A percentile compares a stretch with the other conserved stretches of the same genome.
Conservation (phyloP, 2,113 vertebrate species). For the Anas platyrhynchos region DNA sequence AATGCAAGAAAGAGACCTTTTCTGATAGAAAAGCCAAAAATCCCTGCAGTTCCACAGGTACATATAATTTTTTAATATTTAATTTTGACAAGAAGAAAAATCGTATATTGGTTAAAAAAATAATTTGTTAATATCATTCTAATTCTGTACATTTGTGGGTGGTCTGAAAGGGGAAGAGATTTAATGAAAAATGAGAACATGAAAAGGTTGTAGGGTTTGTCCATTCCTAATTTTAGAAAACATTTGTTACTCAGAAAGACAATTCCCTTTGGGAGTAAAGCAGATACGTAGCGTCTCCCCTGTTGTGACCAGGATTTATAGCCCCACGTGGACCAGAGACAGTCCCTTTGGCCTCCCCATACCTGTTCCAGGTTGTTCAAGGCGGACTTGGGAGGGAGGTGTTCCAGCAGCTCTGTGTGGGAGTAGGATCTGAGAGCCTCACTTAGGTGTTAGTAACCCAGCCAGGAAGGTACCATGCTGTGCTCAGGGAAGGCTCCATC, state of each 20-base stretch:
- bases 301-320: neutral
- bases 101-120: slow-evolving; percentile 2
- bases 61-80: neutral
- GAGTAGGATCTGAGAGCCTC: neutral
- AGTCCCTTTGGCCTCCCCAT: neutral
- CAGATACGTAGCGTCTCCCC: neutral
- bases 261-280: neutral
- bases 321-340: accelerated
- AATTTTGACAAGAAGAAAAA: neutral
- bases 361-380: neutral
- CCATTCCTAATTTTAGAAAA: neutral
- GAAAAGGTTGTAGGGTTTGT: neutral
- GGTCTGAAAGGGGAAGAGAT: neutral
- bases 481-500: accelerated
- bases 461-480: neutral
- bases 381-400: neutral
- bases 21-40: slow-evolving; percentile 1
- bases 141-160: neutral
- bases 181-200: neutral
- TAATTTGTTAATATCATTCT: neutral
- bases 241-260: neutral
- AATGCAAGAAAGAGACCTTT: neutral
- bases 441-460: neutral
- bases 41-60: neutral
- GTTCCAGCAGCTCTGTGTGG: accelerated